Evolutionary conservation across 1,140 invertebrate genomes (phyloP).

Genomic region (Formica exsecta): DNA sequence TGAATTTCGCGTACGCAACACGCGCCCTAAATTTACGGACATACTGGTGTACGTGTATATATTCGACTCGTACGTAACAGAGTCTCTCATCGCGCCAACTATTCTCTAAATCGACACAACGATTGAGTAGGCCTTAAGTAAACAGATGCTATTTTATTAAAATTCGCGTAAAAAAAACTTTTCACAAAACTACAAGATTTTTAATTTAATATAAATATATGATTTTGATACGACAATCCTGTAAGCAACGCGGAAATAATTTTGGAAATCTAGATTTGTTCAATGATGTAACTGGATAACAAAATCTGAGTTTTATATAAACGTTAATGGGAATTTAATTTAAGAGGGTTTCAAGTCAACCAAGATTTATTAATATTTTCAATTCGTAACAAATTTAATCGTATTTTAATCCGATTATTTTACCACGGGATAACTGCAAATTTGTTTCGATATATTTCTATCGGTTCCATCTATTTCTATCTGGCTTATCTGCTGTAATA

Average conservation of each 20-base stretch:
- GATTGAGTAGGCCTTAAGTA: neutral
- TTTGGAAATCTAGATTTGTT: neutral
- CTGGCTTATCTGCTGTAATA: too few relatives aligned
- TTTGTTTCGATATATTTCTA: too few relatives aligned
- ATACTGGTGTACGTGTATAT: conserved; percentile 21
- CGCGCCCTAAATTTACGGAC: conserved; percentile 39
- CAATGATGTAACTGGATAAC: neutral
- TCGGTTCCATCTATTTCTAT: too few relatives aligned
- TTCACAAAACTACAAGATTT: too few relatives aligned
- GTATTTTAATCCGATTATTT: neutral
- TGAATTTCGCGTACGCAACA: conserved; percentile 66
- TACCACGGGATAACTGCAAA: too few relatives aligned
- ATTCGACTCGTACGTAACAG: conserved; percentile 3
- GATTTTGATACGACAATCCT: neutral
- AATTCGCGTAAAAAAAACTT: too few relatives aligned
- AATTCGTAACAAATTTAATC: neutral
- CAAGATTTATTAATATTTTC: neutral
- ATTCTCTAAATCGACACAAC: neutral
- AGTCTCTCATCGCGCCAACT: conserved; percentile 32
- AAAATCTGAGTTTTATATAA: conserved; percentile 3
- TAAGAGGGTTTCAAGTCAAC: neutral
- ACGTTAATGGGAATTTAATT: neutral
- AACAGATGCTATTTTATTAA: neutral
- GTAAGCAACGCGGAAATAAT: neutral
- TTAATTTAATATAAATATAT: too few relatives aligned